Evolutionary conservation across 2,888 invertebrate species (phyloP), one percentile per base, ranked within the genome.

Genomic region (Mesochorus sp.): DNA sequence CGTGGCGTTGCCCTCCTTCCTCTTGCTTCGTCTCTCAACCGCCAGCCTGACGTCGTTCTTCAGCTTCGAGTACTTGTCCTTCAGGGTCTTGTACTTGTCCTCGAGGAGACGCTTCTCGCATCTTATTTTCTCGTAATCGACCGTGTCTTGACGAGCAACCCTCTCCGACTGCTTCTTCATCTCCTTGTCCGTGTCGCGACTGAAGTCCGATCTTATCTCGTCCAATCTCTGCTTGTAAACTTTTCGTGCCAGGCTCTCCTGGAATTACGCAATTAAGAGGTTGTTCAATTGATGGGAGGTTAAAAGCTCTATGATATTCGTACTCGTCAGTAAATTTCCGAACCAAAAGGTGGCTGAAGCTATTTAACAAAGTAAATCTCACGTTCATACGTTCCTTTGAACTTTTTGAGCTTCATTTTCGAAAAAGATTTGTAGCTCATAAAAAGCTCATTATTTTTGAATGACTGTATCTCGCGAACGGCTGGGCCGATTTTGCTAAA

Each of bases 21-120:
- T 92, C 47, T 94, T 94, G 87, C 94, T 95, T 8, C 96, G 93
- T 26, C 95, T 94, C 86, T 96, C 96, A 70, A 96, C 93, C 0
- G 96, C 95, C 24, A 95, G 91, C 90, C 95, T 95, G 6, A 96
- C 95, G 82, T 97, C 96, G 19, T 94, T 95, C 89, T 97, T 97
- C 70, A 97, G 91, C 10, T 95, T 92, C 19, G 95, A 93, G 85
- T 97, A 96, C 90, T 97, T 97, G 87, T 96, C 96, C 89, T 96
- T 96, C 61, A 97, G 92, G 68, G 95, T 95, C 55, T 94, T 93
- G 88, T 97, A 97, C 88, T 97, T 97, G 83, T 96, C 96, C 82
- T 95, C 94, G 1, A 96, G 87, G 47, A 95, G 88, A n/a, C 95
- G 92, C 84, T 95, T 95, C 86, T 95, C 95, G 85, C 94, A 94